phyloP scores from a whole-genome alignment of 2,888 invertebrate species.

The Cheilosia urbana region DNA sequence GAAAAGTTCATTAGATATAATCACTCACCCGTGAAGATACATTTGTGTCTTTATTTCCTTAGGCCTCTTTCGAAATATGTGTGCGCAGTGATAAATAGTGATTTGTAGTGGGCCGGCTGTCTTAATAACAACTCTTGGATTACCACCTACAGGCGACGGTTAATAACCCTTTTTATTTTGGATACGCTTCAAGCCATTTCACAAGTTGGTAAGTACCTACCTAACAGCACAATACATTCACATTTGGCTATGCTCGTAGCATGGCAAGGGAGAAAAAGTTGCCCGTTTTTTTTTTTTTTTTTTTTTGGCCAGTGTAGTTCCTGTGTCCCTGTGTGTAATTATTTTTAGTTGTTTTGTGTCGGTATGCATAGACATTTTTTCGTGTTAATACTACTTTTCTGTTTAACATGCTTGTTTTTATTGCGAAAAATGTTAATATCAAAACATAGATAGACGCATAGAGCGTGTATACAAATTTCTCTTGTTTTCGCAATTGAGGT shows the following conservation, averaged over 20 bases:
- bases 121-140: slow-evolving; percentile 52
- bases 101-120: slow-evolving; percentile 21
- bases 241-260: background rate
- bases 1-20: slow-evolving; percentile 40
- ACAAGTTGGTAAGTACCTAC: slow-evolving; percentile 60
- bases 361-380: slow-evolving; percentile 18
- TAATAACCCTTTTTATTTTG: slow-evolving; percentile 67
- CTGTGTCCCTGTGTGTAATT: slow-evolving; percentile 51
- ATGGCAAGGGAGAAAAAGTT: slow-evolving; percentile 28
- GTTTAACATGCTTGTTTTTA: slow-evolving; percentile 6
- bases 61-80: slow-evolving; percentile 22
- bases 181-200: slow-evolving; percentile 60
- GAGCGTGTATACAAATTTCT: slow-evolving; percentile 7
- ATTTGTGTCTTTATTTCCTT: slow-evolving; percentile 35
- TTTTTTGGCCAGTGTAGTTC: slow-evolving; percentile 40
- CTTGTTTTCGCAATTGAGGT: slow-evolving; percentile 30
- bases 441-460: too few species aligned
- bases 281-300: slow-evolving; percentile 12
- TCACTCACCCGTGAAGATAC: slow-evolving; percentile 27
- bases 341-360: slow-evolving; percentile 12
- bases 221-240: slow-evolving; percentile 15
- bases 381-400: slow-evolving; percentile 27
- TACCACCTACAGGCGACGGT: slow-evolving; percentile 51
- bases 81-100: slow-evolving; percentile 40
- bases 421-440: slow-evolving; percentile 11